Conservation (phyloP, 2,113 vertebrate genomes). For the Grammomys dolichurus region DNA sequence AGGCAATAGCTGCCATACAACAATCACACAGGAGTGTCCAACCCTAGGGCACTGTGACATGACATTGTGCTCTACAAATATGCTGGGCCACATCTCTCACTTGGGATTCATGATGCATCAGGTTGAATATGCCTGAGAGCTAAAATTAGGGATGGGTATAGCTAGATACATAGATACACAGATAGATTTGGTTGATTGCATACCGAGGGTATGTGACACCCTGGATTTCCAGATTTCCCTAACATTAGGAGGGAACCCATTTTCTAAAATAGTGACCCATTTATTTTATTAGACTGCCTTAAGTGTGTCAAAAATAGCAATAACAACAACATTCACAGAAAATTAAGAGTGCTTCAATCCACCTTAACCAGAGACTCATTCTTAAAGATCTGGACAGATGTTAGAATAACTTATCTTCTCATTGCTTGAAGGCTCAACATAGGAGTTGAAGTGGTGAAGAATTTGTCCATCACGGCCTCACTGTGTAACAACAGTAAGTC, state of each 20-base stretch:
- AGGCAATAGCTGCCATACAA: neutral
- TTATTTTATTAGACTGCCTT: constrained; percentile 13
- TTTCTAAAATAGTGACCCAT: constrained; percentile 19
- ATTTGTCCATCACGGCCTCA: constrained; percentile 40
- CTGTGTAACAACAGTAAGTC: constrained; percentile 71
- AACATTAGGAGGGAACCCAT: neutral
- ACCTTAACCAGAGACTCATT: neutral
- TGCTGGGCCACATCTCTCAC: neutral
- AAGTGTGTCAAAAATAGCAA: neutral
- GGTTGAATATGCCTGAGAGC: neutral
- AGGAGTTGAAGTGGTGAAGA: constrained; percentile 67
- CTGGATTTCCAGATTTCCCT: neutral
- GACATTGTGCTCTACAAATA: neutral
- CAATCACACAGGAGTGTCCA: neutral
- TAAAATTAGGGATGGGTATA: neutral
- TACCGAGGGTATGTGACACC: neutral
- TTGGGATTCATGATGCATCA: neutral
- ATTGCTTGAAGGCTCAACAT: constrained; percentile 72
- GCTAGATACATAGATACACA: neutral
- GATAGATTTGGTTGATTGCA: neutral
- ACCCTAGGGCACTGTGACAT: neutral
- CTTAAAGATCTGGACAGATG: neutral
- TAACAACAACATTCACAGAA: neutral
- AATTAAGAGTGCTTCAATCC: neutral
- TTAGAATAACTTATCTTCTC: constrained; percentile 32